Conservation (phyloP, 2,888 invertebrate species). For the Villa cingulata region DNA sequence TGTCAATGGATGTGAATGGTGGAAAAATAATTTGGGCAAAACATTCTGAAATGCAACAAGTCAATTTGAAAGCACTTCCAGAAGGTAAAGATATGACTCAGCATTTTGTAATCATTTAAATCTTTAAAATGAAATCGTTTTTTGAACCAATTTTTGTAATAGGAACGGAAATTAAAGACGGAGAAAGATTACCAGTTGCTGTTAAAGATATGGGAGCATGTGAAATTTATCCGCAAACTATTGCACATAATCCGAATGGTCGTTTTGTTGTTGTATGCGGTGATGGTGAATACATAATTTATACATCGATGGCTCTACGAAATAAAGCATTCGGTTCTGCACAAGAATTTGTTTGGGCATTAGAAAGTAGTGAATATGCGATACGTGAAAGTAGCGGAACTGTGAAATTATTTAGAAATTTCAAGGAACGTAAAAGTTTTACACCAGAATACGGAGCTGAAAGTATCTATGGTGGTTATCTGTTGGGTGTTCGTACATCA, state of each 20-base stretch:
- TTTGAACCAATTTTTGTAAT: not conserved
- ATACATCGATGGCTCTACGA: constrained; percentile 96
- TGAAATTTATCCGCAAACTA: constrained; percentile 97
- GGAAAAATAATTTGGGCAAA: constrained; percentile 99
- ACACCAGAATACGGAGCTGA: constrained; percentile 96
- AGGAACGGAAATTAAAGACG: constrained; percentile 67
- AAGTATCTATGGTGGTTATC: constrained; percentile 84
- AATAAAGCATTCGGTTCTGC: constrained; percentile 98
- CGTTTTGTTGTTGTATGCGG: constrained; percentile 89
- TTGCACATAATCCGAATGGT: constrained; percentile 97
- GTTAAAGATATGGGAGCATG: constrained; percentile 99
- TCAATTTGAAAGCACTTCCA: constrained; percentile 73
- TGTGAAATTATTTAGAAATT: constrained; percentile 93
- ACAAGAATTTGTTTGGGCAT: constrained; percentile 98
- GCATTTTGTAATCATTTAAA: no score
- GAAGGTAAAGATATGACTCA: constrained; percentile 43
- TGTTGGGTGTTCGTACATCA: constrained; percentile 83
- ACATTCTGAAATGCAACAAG: constrained; percentile 97
- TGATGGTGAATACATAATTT: constrained; percentile 99
- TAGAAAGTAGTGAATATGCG: constrained; percentile 87
- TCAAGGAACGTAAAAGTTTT: constrained; percentile 91
- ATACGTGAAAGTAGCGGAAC: constrained; percentile 79
- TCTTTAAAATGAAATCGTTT: no score
- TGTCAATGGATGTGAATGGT: constrained; percentile 96
- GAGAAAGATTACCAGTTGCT: constrained; percentile 81